Evolutionary conservation across 2,797 vertebrate genomes (phyloP), one percentile per base, ranked within the genome.

Genomic region (Macropus fuliginosus): DNA sequence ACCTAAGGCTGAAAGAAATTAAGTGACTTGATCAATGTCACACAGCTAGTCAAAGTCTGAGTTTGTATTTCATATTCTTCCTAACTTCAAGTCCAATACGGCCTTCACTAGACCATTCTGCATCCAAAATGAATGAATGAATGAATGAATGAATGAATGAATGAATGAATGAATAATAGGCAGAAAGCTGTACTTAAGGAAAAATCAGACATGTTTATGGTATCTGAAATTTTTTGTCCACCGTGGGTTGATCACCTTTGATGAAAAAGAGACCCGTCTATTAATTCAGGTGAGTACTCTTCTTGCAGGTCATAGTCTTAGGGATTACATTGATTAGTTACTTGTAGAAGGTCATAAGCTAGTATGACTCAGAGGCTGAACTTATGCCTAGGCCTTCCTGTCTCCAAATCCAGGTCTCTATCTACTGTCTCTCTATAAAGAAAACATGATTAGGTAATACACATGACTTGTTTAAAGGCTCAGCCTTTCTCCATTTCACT

Each of bases 221-320:
- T 95, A 87, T 87, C 59, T 96, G 31, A 92, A 16, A 40, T 24
- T 87, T 18, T 95, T 97, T 55, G 16, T 21, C 55, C 90, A 46
- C 56, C 28, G 91, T 55, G 0, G 52, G n/a, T 95, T 93, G 52
- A 28, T 95, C 92, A 87, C 55, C 54, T 91, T 96, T 95, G 46
- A 24, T 56, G 91, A 95, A 29, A 1, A 92, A 92, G 81, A 21
- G 94, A 92, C 87, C 91, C 24, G 24, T 89, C 11, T n/a, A 14
- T 4, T 0, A 34, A n/a, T n/a, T 66, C 34, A 66, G 12, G 1
- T 66, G 13, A n/a, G 5, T 14, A 34, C 12, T n/a, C 11, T 66
- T 24, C n/a, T 34, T 34, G 10, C 13, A 66, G 31, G 59, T 34
- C 27, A 62, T 34, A n/a, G 34, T n/a, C 59, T 66, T 66, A 16